Evolutionary conservation across 2,113 vertebrate species (phyloP).

Genomic region (Taurulus bubalis): DNA sequence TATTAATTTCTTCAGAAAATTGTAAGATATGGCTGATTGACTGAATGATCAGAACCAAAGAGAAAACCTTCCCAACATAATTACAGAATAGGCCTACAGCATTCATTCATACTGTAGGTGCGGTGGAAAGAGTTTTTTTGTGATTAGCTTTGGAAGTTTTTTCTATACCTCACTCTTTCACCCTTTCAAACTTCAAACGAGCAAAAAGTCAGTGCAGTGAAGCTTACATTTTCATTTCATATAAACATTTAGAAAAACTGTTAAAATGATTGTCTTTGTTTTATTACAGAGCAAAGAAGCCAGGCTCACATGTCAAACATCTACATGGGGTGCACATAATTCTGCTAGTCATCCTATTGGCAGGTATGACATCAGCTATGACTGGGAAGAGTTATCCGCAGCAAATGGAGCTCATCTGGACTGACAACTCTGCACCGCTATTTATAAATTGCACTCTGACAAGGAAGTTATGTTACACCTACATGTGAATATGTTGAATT

Average conservation of each 20-base stretch:
- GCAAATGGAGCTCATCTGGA: constrained; percentile 14
- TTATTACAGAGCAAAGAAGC: constrained; percentile 52
- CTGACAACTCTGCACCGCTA: constrained; percentile 11
- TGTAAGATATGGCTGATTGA: neutral
- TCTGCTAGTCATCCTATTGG: constrained; percentile 53
- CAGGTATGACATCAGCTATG: constrained; percentile 55
- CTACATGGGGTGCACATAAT: constrained; percentile 30
- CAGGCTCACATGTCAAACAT: neutral
- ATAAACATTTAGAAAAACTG: neutral
- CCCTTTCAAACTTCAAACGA: neutral
- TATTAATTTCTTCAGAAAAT: neutral
- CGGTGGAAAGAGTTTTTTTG: neutral
- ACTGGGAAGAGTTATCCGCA: neutral
- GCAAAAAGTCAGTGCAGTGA: neutral
- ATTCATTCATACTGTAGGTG: constrained; percentile 6
- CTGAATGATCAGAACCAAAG: neutral
- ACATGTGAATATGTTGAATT: neutral
- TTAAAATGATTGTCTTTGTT: constrained; percentile 12
- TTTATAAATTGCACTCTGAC: constrained; percentile 20
- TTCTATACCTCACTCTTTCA: constrained; percentile 22
- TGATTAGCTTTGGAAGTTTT: neutral
- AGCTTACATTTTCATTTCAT: neutral
- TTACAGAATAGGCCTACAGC: neutral
- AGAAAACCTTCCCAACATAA: constrained; percentile 16
- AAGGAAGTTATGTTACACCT: neutral